These are phyloP conservation scores for Campoplex nolae DNA, from an alignment of 2,888 invertebrate species.

Conservation along the genomic window DNA sequence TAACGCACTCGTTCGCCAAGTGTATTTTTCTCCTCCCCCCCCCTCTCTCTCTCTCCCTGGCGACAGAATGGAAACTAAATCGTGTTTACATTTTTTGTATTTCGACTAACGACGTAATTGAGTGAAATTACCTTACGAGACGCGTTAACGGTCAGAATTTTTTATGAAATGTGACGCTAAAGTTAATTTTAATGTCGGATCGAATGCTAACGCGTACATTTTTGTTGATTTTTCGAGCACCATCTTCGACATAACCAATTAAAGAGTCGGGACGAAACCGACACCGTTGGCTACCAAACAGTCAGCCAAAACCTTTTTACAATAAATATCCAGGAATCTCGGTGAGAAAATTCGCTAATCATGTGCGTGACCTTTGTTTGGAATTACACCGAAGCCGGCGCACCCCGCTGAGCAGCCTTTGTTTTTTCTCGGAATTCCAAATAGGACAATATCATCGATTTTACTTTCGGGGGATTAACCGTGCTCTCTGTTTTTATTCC, in stretches of 20 bases:
- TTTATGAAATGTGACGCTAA: background rate
- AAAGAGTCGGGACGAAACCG: background rate
- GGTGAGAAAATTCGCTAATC: background rate
- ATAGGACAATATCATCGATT: background rate
- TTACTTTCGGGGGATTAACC: too few species aligned
- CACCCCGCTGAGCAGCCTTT: background rate
- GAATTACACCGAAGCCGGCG: background rate
- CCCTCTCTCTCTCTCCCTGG: background rate
- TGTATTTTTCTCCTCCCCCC: constrained; percentile 10
- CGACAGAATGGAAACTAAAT: background rate
- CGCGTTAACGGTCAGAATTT: background rate
- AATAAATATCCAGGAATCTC: background rate
- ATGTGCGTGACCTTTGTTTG: background rate
- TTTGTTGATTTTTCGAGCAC: background rate
- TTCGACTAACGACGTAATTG: constrained; percentile 44
- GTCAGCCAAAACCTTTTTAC: background rate
- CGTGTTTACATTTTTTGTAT: constrained; percentile 5
- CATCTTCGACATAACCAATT: background rate
- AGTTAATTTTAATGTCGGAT: background rate
- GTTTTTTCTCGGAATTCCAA: background rate
- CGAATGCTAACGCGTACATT: too few species aligned
- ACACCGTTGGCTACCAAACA: background rate
- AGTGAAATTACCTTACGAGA: constrained; percentile 16
- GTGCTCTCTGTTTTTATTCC: too few species aligned
- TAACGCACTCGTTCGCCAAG: constrained; percentile 50